Conservation (phyloP, 1,140 invertebrate species). For the Pemphigus obesinymphae region DNA sequence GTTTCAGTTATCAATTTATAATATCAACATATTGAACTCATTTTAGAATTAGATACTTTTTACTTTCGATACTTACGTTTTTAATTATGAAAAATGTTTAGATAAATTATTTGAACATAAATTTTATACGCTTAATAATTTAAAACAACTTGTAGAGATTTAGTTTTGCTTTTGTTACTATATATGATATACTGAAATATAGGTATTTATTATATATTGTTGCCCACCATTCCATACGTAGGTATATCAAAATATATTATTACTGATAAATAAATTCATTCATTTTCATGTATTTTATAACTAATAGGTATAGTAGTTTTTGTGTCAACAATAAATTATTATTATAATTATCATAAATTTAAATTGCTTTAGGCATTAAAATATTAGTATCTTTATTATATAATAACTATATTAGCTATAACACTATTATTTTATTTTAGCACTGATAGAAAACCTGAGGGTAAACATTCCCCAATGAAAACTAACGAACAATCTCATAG, state of each 20-base stretch:
- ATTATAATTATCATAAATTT: not conserved
- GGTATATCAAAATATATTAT: not conserved
- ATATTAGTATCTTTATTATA: not conserved
- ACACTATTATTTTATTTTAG: not conserved
- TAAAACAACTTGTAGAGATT: not conserved
- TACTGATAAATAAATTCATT: not conserved
- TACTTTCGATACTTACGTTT: not conserved
- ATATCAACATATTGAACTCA: not conserved
- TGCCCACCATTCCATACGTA: not conserved
- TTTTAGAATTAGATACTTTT: not conserved
- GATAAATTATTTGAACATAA: not conserved
- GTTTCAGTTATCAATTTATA: not conserved
- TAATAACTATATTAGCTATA: not conserved
- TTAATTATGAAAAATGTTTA: not conserved
- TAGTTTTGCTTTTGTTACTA: not conserved
- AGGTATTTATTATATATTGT: too few relatives aligned
- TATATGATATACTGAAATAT: not conserved
- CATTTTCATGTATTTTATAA: not conserved
- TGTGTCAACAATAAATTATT: not conserved
- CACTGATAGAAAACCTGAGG: constrained; percentile 12
- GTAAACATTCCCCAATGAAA: constrained; percentile 21
- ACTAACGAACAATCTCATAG: not conserved
- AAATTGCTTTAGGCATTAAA: not conserved
- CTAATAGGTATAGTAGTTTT: not conserved
- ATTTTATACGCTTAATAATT: not conserved